Base-by-base conservation (phyloP, 1,140 invertebrate genomes). In the Leptopilina boulardi region DNA sequence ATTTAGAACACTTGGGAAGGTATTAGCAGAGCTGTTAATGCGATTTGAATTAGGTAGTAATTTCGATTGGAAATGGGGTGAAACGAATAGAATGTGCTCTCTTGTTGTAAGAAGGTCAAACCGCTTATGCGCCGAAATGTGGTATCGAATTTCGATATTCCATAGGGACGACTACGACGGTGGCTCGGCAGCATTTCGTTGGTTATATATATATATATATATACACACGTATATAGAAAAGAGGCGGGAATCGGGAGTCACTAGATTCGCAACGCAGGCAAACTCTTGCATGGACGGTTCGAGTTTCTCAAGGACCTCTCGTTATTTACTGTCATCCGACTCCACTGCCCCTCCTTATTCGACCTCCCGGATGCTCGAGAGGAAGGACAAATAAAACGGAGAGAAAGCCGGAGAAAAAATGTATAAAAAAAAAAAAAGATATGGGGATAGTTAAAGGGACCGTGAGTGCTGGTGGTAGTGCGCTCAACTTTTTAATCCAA, bases 321-420 rank as follows among this genome's bases (percentile, higher is more conserved):
- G 84, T 86, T 88, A 86, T 88, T 88, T 87, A 86, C 86, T 86
- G 86, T 79, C 82, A 85, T 81, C 79, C 81, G 82, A 80, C 80
- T 83, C 79, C 78, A 77, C 78, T 83, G 79, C 79, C 75, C 81
- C 80, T 86, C 77, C 75, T 79, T 66, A 42, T 42, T 26, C 74
- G 72, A 78, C 80, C 66, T 79, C 54, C 76, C 74, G 56, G 54
- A 51, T 78, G 56, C 80, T 74, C 76, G 74, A 79, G 44, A 73
- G 66, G 79, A 80, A 78, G 72, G 79, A 78, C 79, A 82, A 77
- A 30, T 23, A 75, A 75, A 71, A 78, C 42, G 56, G n/a, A 78
- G 23, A 71, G 59, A 74, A 70, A 73, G 56, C 72, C 34, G 71
- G 10, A 21, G 73, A 47, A 72, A 44, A 78, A 74, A 77, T 70